Evolutionary conservation across 2,797 vertebrate genomes (phyloP).

Genomic region (Sebastes steindachneri): DNA sequence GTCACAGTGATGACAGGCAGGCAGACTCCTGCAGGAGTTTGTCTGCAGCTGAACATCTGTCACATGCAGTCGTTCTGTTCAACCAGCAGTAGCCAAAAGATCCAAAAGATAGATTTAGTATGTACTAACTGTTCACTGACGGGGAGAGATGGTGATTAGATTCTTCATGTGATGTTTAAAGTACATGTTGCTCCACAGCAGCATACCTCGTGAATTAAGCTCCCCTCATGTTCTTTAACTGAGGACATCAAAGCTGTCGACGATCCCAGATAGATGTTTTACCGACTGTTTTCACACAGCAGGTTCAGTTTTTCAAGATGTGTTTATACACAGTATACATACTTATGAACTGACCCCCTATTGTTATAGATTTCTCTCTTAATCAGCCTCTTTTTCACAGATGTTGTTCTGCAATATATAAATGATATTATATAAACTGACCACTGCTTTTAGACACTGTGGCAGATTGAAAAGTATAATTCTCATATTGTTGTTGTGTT

Average conservation of each 20-base stretch:
- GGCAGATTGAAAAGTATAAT: not conserved
- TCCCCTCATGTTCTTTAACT: not conserved
- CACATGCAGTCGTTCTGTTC: slow-evolving; percentile 15
- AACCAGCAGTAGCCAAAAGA: not conserved
- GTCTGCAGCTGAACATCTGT: slow-evolving; percentile 10
- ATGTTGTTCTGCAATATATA: not conserved
- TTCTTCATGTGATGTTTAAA: not conserved
- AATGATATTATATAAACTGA: not conserved
- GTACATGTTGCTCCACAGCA: not conserved
- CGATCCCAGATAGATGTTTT: not conserved
- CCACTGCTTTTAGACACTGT: not conserved
- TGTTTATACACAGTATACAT: not conserved
- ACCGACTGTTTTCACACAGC: not conserved
- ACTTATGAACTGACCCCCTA: not conserved
- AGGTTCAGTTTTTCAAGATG: not conserved
- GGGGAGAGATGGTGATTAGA: not conserved
- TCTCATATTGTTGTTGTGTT: not conserved
- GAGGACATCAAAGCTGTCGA: not conserved
- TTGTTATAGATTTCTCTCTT: not conserved
- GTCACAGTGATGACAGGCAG: not conserved
- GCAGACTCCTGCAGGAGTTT: not conserved
- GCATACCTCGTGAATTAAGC: not conserved
- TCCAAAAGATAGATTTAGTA: not conserved
- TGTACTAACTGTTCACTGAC: not conserved
- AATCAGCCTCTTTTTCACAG: not conserved